Percentiles rank a stretch among this genome's conserved stretches.
Conservation (phyloP, 2,888 invertebrate species). For the Patella ulyssiponensis region DNA sequence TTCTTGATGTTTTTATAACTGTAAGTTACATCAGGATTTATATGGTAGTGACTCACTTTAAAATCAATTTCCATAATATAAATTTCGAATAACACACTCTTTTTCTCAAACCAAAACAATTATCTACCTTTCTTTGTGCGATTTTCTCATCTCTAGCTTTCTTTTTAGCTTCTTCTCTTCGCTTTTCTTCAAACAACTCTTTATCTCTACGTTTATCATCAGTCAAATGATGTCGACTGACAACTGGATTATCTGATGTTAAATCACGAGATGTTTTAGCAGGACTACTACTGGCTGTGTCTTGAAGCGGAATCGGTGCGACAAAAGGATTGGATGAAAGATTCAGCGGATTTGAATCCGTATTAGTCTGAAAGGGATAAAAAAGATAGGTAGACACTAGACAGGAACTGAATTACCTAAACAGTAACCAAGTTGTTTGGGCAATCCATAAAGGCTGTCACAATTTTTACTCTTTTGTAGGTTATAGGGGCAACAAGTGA, state of each 20-base stretch:
- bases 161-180: slow-evolving; percentile 54
- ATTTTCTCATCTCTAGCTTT: slow-evolving; percentile 52
- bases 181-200: slow-evolving; percentile 59
- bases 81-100: no score
- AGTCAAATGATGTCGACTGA: slow-evolving; percentile 58
- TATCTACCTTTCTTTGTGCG: slow-evolving; percentile 51
- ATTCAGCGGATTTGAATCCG: slow-evolving; percentile 28
- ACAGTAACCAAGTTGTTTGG: no score
- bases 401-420: no score
- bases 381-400: no score
- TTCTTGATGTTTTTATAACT: no score
- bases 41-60: no score
- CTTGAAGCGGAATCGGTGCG: slow-evolving; percentile 31
- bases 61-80: no score
- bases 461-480: no score
- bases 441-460: no score
- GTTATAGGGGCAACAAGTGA: no score
- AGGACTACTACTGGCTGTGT: slow-evolving; percentile 1
- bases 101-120: no score
- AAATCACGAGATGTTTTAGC: slow-evolving; percentile 24
- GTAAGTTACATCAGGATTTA: no score
- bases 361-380: background rate
- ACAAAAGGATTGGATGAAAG: slow-evolving; percentile 46
- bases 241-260: slow-evolving; percentile 50
- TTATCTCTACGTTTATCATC: slow-evolving; percentile 61